These are phyloP conservation scores for Terebella lapidaria DNA, from an alignment of 2,888 invertebrate species.

Conservation along the genomic window DNA sequence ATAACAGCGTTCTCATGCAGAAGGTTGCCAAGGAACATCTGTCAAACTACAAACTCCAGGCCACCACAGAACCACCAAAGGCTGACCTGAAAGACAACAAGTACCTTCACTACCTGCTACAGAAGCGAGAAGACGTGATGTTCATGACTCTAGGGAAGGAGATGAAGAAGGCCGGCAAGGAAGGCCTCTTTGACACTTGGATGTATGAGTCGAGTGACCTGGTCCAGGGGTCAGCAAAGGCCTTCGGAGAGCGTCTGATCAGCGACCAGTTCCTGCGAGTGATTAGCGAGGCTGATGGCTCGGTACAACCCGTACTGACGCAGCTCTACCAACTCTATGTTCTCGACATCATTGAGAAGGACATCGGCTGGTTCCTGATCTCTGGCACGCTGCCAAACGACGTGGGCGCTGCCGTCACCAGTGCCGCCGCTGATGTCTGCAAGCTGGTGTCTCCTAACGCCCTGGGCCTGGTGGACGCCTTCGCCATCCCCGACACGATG, in stretches of 20 bases:
- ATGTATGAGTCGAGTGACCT: constrained; percentile 31
- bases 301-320: constrained; percentile 18
- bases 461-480: constrained; percentile 26
- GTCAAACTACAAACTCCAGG: constrained; percentile 18
- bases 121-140: constrained; percentile 20
- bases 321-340: constrained; percentile 27
- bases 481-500: constrained; percentile 26
- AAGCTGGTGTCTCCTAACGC: constrained; percentile 21
- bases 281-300: constrained; percentile 18
- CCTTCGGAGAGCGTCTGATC: constrained; percentile 27
- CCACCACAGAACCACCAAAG: constrained; percentile 5
- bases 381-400: constrained; percentile 17
- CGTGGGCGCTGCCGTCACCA: constrained; percentile 9
- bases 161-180: constrained; percentile 25
- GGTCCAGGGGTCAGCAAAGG: constrained; percentile 25
- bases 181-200: constrained; percentile 29
- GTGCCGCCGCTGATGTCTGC: constrained; percentile 18
- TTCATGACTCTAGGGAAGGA: constrained; percentile 22
- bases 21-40: constrained; percentile 32
- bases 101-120: constrained; percentile 22
- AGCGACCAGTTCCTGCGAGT: constrained; percentile 24
- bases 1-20: constrained; percentile 33
- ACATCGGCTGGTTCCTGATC: constrained; percentile 24
- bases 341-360: constrained; percentile 22
- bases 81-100: constrained; percentile 12